A percentile compares a stretch with the other conserved stretches of the same genome.
Evolutionary conservation across 2,113 vertebrate genomes (phyloP).

Genomic region (Anseranas semipalmata): DNA sequence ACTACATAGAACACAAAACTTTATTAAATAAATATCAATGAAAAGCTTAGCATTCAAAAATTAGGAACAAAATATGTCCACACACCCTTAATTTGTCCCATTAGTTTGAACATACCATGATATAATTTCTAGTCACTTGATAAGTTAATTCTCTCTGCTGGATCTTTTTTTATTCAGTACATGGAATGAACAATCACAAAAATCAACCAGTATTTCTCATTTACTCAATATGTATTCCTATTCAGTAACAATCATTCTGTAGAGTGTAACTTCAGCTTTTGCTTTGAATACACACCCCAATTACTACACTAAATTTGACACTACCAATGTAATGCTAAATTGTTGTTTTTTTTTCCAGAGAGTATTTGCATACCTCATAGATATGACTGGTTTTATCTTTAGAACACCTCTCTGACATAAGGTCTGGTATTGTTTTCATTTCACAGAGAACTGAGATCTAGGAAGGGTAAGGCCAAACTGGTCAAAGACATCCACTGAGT

Average conservation of each 20-base stretch:
- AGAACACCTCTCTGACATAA: not conserved
- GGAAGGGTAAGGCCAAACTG: not conserved
- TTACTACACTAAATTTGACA: not conserved
- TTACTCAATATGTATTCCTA: not conserved
- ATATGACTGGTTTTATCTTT: not conserved
- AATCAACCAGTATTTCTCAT: not conserved
- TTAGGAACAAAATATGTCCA: no score
- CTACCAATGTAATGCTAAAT: not conserved
- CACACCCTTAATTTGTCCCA: not conserved
- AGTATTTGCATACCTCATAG: not conserved
- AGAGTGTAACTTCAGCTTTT: not conserved
- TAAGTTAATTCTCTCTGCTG: not conserved
- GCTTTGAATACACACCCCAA: not conserved
- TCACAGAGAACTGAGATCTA: not conserved
- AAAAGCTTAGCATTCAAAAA: not conserved
- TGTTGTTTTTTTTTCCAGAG: fast-evolving
- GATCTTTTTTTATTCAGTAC: not conserved
- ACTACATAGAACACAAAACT: not conserved
- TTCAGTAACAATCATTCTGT: not conserved
- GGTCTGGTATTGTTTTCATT: not conserved
- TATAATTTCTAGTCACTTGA: not conserved
- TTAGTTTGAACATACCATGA: not conserved
- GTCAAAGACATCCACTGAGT: not conserved
- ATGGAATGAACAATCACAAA: not conserved
- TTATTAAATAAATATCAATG: not conserved